phyloP scores from a whole-genome alignment of 2,113 vertebrate species.

The Ploceus nigricollis region DNA sequence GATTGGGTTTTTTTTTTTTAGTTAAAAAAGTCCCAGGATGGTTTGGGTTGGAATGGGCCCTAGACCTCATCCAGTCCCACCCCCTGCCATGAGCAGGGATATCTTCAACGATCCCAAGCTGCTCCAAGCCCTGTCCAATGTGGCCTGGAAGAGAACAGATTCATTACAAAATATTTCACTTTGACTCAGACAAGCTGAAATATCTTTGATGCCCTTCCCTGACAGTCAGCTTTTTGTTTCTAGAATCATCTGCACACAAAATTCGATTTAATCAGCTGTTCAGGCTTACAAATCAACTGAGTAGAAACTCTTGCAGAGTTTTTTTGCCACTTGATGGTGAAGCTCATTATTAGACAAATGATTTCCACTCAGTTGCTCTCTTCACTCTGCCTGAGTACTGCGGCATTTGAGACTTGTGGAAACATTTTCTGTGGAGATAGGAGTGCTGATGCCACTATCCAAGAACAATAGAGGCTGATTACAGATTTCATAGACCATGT shows the following conservation, averaged over 20 bases:
- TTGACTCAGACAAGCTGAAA: neutral
- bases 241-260: neutral
- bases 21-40: neutral
- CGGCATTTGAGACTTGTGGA: neutral
- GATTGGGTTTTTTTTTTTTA: neutral
- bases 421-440: neutral
- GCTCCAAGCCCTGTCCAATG: neutral
- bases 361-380: slow-evolving; percentile 3
- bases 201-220: neutral
- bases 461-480: slow-evolving; percentile 22
- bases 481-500: neutral
- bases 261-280: neutral
- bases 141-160: neutral
- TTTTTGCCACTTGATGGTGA: neutral
- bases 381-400: neutral
- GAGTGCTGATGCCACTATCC: neutral
- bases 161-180: neutral
- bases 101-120: neutral
- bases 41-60: neutral
- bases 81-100: neutral
- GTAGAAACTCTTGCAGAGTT: neutral
- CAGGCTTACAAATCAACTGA: neutral
- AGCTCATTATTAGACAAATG: neutral
- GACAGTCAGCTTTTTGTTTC: neutral
- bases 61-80: neutral